A percentile compares a stretch with the other conserved stretches of the same genome.
Evolutionary conservation across 2,113 vertebrate species (phyloP).

Genomic region (Raphicerus campestris): DNA sequence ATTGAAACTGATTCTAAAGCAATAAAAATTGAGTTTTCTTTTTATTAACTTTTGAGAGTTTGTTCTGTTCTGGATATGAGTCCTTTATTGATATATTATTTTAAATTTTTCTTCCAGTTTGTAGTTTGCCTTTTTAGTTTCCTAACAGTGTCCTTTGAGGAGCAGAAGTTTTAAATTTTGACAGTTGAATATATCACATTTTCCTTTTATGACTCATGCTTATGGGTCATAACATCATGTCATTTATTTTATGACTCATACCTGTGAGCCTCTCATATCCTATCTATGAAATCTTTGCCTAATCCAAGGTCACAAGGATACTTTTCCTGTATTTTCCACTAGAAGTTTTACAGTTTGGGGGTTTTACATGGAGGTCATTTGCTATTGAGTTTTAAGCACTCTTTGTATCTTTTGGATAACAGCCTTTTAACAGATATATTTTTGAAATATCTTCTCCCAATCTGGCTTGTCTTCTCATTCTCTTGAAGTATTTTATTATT

Average conservation of each 20-base stretch:
- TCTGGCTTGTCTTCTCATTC: not conserved
- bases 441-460: not conserved
- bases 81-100: not conserved
- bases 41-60: not conserved
- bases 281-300: not conserved
- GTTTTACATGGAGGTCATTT: not conserved
- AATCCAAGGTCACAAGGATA: not conserved
- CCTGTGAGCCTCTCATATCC: not conserved
- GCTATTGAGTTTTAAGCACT: not conserved
- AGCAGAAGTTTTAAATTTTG: not conserved
- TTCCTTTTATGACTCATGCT: not conserved
- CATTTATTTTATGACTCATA: not conserved
- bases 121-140: not conserved
- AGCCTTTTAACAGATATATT: not conserved
- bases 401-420: not conserved
- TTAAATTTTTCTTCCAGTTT: not conserved
- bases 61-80: not conserved
- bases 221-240: not conserved
- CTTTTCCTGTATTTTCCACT: not conserved
- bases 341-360: not conserved
- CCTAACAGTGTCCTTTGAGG: not conserved
- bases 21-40: not conserved
- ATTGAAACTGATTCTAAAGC: not conserved
- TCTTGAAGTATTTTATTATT: not conserved
- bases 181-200: not conserved